Evolutionary conservation across 2,888 invertebrate species (phyloP).

Genomic region (Sclerodermus sp.): DNA sequence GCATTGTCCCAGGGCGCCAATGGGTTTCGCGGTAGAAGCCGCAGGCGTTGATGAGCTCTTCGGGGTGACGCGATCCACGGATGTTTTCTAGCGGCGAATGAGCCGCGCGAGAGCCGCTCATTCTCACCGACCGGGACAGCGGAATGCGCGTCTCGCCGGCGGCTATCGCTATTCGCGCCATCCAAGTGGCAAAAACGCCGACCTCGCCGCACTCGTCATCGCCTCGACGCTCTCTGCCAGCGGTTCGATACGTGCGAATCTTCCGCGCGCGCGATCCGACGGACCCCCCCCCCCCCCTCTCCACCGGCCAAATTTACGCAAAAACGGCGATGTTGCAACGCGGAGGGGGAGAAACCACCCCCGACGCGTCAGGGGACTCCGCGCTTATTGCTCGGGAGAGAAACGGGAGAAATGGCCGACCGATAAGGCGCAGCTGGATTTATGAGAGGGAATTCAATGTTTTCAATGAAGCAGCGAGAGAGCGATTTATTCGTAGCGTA

Average conservation of each 20-base stretch:
- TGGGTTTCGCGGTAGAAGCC: conserved; percentile 35
- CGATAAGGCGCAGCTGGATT: too few relatives aligned
- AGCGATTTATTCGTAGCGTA: too few relatives aligned
- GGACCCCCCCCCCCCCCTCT: too few relatives aligned
- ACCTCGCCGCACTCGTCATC: conserved; percentile 4
- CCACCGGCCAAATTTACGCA: too few relatives aligned
- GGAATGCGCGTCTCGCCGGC: conserved; percentile 43
- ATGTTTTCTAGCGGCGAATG: conserved; percentile 45
- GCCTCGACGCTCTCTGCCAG: not conserved
- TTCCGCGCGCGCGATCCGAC: too few relatives aligned
- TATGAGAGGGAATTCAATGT: too few relatives aligned
- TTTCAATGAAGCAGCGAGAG: too few relatives aligned
- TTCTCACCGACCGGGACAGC: conserved; percentile 44
- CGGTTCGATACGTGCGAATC: not conserved
- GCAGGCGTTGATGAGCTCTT: conserved; percentile 51
- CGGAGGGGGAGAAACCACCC: too few relatives aligned
- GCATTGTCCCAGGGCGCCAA: conserved; percentile 52
- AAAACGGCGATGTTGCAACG: too few relatives aligned
- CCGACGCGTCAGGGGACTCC: too few relatives aligned
- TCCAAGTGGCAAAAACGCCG: conserved; percentile 37
- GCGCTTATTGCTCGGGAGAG: too few relatives aligned
- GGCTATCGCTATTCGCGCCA: conserved; percentile 40
- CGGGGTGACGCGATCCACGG: conserved; percentile 41
- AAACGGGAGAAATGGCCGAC: too few relatives aligned
- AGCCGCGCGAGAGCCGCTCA: conserved; percentile 27